Percentiles rank a stretch among this genome's conserved stretches.
These are phyloP conservation scores for Jacana jacana DNA, from an alignment of 2,113 vertebrate genomes.

Conservation along the genomic window DNA sequence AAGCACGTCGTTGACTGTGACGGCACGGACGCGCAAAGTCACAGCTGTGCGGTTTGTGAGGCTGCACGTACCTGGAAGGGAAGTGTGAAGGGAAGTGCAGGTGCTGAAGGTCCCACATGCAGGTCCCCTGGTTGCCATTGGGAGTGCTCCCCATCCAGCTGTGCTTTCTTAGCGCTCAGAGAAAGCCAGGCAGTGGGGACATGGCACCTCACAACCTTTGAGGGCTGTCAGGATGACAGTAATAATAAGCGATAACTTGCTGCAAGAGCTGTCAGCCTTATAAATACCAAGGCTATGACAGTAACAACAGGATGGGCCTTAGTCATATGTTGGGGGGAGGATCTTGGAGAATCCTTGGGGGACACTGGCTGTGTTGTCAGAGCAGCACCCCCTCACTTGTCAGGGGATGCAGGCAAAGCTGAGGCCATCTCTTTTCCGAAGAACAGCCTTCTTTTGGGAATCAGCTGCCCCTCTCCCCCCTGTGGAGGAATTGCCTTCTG, in stretches of 20 bases:
- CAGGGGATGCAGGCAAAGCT: not conserved
- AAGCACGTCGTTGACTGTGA: not conserved
- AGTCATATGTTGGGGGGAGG: not conserved
- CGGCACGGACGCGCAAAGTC: not conserved
- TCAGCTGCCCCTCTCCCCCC: constrained; percentile 26
- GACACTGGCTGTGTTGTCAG: not conserved
- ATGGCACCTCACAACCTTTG: not conserved
- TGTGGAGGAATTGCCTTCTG: constrained; percentile 60
- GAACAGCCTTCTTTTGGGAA: not conserved
- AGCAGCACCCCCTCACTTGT: not conserved
- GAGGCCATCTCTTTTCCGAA: not conserved
- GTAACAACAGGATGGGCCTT: not conserved
- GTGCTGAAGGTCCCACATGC: not conserved
- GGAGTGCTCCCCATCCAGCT: not conserved
- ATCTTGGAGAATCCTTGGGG: not conserved
- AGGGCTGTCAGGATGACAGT: not conserved
- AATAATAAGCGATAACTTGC: not conserved
- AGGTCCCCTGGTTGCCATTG: not conserved
- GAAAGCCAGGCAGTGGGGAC: not conserved
- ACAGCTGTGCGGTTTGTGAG: not conserved
- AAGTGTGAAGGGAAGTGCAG: not conserved
- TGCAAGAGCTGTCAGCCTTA: constrained; percentile 17
- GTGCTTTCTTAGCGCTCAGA: not conserved
- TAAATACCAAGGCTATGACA: not conserved
- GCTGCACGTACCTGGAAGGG: not conserved